Percentiles rank a stretch among this genome's conserved stretches.
Conservation (phyloP, 2,113 vertebrate species). For the Fregetta grallaria region DNA sequence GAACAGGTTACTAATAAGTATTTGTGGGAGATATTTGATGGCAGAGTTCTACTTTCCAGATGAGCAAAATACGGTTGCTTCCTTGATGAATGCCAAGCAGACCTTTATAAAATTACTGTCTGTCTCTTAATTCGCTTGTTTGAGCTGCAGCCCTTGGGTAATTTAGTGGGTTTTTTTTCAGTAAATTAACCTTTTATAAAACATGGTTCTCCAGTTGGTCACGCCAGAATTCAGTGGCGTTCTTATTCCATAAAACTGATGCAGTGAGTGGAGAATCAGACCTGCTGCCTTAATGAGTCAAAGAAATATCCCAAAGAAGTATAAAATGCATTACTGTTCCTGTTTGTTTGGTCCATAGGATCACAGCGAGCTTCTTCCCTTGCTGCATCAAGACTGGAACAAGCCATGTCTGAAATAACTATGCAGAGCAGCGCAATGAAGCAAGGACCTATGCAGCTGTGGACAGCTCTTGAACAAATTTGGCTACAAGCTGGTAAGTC, state of each 20-base stretch:
- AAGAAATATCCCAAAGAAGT: background rate
- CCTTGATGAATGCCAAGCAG: slow-evolving; percentile 11
- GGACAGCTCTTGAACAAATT: slow-evolving; percentile 91
- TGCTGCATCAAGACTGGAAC: slow-evolving; percentile 90
- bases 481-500: slow-evolving; percentile 95
- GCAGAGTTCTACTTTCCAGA: background rate
- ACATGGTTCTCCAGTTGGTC: background rate
- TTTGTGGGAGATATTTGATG: background rate
- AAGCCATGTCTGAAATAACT: slow-evolving; percentile 92
- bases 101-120: slow-evolving; percentile 25
- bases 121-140: slow-evolving; percentile 22
- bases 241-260: background rate
- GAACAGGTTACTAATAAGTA: background rate
- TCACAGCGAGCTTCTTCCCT: slow-evolving; percentile 87
- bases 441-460: slow-evolving; percentile 90
- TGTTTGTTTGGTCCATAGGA: slow-evolving; percentile 67
- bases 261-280: background rate
- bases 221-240: background rate
- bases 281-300: background rate
- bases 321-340: background rate
- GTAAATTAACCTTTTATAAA: slow-evolving; percentile 36
- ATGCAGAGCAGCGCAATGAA: slow-evolving; percentile 82
- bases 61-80: background rate
- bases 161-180: background rate
- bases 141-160: background rate